These are phyloP conservation scores for Vanacampus margaritifer DNA, from an alignment of 2,113 vertebrate species.

Conservation along the genomic window DNA sequence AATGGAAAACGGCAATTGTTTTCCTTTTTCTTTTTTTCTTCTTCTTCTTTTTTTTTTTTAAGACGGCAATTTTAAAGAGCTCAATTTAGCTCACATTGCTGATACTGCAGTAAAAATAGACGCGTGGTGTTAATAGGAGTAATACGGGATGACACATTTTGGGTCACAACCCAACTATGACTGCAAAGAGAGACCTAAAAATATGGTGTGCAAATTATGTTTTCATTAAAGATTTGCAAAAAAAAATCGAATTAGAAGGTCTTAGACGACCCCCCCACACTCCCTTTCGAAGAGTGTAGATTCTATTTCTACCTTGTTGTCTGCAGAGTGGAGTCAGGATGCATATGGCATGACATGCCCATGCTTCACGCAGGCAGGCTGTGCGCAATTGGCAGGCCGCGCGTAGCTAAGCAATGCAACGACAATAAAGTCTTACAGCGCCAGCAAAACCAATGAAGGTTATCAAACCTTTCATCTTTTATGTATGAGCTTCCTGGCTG, in stretches of 20 bases:
- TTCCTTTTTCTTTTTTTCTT: too few relatives aligned
- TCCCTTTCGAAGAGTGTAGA: constrained; percentile 38
- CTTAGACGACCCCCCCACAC: constrained; percentile 23
- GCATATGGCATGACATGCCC: constrained; percentile 57
- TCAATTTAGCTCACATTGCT: constrained; percentile 26
- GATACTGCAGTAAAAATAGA: constrained; percentile 26
- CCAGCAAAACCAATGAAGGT: constrained; percentile 77
- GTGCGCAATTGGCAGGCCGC: constrained; percentile 43
- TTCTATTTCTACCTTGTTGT: constrained; percentile 60
- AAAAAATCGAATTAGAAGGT: constrained; percentile 17
- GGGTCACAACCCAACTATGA: constrained; percentile 20
- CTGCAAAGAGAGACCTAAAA: background rate
- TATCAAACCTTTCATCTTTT: constrained; percentile 91
- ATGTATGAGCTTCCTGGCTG: constrained; percentile 86
- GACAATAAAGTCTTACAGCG: constrained; percentile 57
- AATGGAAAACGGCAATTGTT: constrained; percentile 25
- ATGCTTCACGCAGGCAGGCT: constrained; percentile 42
- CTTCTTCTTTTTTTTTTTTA: too few relatives aligned
- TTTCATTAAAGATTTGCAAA: constrained; percentile 1
- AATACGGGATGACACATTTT: constrained; percentile 33
- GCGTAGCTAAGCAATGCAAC: constrained; percentile 40
- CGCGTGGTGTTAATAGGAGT: constrained; percentile 13
- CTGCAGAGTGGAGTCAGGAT: constrained; percentile 42
- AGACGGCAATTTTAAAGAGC: constrained; percentile 34
- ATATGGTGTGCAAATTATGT: background rate